Percentiles rank a stretch among this genome's conserved stretches.
Evolutionary conservation across 1,140 invertebrate species (phyloP).

Genomic region (Melanaphis sacchari): DNA sequence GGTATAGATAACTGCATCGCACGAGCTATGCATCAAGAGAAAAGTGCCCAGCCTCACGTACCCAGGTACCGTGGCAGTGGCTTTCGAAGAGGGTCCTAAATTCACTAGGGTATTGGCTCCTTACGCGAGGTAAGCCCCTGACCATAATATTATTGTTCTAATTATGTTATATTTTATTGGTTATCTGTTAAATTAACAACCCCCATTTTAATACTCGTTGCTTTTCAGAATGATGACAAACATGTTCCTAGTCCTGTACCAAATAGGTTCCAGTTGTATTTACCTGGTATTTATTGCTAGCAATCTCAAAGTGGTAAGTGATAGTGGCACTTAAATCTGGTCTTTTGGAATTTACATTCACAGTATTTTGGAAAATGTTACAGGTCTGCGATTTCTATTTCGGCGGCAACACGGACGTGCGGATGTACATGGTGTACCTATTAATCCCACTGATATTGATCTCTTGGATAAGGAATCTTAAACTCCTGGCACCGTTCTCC

Average conservation of each 20-base stretch:
- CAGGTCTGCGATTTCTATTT: conserved; percentile 68
- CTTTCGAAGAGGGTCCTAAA: conserved; percentile 73
- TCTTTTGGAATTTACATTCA: not conserved
- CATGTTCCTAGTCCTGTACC: conserved; percentile 78
- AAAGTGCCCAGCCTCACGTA: conserved; percentile 75
- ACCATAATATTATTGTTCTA: not conserved
- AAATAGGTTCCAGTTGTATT: conserved; percentile 88
- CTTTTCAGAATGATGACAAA: conserved; percentile 70
- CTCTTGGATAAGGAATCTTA: conserved; percentile 76
- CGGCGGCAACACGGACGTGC: conserved; percentile 62
- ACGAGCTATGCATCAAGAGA: conserved; percentile 73
- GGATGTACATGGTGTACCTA: conserved; percentile 69
- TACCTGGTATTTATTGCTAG: conserved; percentile 85
- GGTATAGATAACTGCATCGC: conserved; percentile 69
- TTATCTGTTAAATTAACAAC: not conserved
- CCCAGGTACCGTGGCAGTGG: conserved; percentile 74
- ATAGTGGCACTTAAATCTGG: conserved; percentile 59
- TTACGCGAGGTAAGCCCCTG: conserved; percentile 68
- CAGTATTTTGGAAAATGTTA: not conserved
- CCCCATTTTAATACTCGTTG: not conserved
- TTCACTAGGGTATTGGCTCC: conserved; percentile 63
- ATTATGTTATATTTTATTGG: no score
- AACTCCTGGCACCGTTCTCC: conserved; percentile 77
- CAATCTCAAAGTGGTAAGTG: conserved; percentile 70
- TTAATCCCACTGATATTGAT: conserved; percentile 74